Base-by-base conservation (phyloP, 1,140 invertebrate species). In the Plectrocnemia conspersa region DNA sequence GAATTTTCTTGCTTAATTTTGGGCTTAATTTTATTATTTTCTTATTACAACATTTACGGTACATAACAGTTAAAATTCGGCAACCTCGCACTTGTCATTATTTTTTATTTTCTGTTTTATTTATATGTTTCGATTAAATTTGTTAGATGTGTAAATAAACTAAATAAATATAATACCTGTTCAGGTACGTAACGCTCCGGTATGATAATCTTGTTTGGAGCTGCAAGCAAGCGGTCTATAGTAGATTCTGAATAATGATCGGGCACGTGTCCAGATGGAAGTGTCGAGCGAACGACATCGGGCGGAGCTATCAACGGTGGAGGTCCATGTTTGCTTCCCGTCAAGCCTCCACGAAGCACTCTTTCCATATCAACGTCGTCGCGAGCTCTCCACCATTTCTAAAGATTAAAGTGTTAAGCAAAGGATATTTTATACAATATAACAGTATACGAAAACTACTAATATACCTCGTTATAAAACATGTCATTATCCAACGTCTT, bases 121-220 rank as follows among this genome's bases (percentile, higher is more conserved):
- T 41, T 24, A 46, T 16, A 35, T 2, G n/a, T n/a, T n/a, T n/a
- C n/a, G n/a, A n/a, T n/a, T n/a, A n/a, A n/a, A n/a, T n/a, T n/a
- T n/a, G n/a, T 18, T 23, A 36, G 2, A 52, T 25, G 25, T 38
- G 13, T 11, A 54, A 38, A 25, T 33, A 16, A 35, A n/a, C n/a
- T n/a, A n/a, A n/a, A n/a, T n/a, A n/a, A n/a, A n/a, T n/a, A 61
- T 63, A 66, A 70, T 61, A 89, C 80, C 72, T 88, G 83, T 71
- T 94, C 91, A 23, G 91, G 91, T 62, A 93, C 85, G 67, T 94
- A 94, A 59, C 91, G 77, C 72, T 94, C 91, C 2, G 91, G 91
- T 61, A 95, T 95, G 22, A 86, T 73, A 60, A 94, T 93, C 73
- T 93, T 94, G 66, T 88, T 88, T 16, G 91, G 91, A 21, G 88